These are phyloP conservation scores for Zele albiditarsus DNA, from an alignment of 2,888 invertebrate genomes.

Conservation along the genomic window DNA sequence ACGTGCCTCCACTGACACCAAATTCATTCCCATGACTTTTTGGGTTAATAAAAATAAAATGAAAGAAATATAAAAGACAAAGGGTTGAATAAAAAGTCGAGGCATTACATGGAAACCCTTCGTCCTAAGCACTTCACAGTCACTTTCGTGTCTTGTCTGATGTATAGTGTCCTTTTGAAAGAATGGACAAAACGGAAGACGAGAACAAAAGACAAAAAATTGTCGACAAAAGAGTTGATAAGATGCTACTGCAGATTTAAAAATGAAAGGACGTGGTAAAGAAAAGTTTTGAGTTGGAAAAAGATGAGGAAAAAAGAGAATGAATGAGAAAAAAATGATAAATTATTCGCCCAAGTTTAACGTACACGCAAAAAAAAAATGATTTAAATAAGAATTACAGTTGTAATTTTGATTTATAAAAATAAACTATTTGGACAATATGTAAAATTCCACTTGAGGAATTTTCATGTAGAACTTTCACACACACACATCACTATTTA, in stretches of 20 bases:
- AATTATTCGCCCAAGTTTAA: too few relatives aligned
- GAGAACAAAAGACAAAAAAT: constrained; percentile 1
- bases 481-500: too few relatives aligned
- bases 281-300: neutral
- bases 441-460: too few relatives aligned
- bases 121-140: neutral
- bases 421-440: too few relatives aligned
- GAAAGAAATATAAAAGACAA: constrained; percentile 17
- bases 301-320: neutral
- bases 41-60: constrained; percentile 17
- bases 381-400: too few relatives aligned
- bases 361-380: too few relatives aligned
- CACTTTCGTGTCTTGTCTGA: neutral
- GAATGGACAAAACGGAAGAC: neutral
- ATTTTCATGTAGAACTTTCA: too few relatives aligned
- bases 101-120: constrained; percentile 14
- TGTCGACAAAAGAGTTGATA: neutral
- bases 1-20: constrained; percentile 11
- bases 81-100: constrained; percentile 19
- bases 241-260: constrained; percentile 3
- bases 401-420: too few relatives aligned
- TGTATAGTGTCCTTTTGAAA: neutral
- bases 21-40: constrained; percentile 20
- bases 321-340: too few relatives aligned
- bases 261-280: neutral